A percentile compares a stretch with the other conserved stretches of the same genome.
These are phyloP conservation scores for Dolichallabes microphthalmus DNA, from an alignment of 2,113 vertebrate genomes.

Conservation along the genomic window DNA sequence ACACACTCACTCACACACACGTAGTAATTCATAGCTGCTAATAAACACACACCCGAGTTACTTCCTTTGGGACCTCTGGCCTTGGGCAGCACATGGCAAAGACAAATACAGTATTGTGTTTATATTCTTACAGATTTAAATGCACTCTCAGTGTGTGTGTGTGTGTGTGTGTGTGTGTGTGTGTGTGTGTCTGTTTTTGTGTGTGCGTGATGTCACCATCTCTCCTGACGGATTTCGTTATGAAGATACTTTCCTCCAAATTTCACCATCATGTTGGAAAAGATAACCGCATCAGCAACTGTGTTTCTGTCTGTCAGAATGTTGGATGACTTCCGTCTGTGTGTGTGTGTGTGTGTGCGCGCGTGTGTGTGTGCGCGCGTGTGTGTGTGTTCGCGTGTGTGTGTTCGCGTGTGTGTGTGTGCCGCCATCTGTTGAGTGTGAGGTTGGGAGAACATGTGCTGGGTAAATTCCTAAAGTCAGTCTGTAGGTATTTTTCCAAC, in stretches of 20 bases:
- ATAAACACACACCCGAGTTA: conserved; percentile 5
- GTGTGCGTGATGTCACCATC: not conserved
- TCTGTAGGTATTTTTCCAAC: conserved; percentile 12
- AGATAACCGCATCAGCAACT: conserved; percentile 16
- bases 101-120: not conserved
- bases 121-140: conserved; percentile 3
- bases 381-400: conserved; percentile 38
- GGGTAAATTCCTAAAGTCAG: conserved; percentile 10
- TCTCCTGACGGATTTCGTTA: not conserved
- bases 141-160: not conserved
- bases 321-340: conserved; percentile 32
- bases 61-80: conserved; percentile 7
- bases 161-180: no score
- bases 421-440: not conserved
- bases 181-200: not conserved
- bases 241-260: not conserved
- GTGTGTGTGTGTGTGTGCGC: conserved; percentile 3
- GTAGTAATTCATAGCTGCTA: conserved; percentile 19
- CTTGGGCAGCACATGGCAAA: not conserved
- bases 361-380: conserved; percentile 37
- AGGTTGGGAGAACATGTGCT: conserved; percentile 19
- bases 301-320: not conserved
- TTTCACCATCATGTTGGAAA: conserved; percentile 3
- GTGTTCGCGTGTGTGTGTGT: conserved; percentile 59
- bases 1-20: conserved; percentile 16